Conservation (phyloP, 2,888 invertebrate genomes). For the Idaea dimidiata region DNA sequence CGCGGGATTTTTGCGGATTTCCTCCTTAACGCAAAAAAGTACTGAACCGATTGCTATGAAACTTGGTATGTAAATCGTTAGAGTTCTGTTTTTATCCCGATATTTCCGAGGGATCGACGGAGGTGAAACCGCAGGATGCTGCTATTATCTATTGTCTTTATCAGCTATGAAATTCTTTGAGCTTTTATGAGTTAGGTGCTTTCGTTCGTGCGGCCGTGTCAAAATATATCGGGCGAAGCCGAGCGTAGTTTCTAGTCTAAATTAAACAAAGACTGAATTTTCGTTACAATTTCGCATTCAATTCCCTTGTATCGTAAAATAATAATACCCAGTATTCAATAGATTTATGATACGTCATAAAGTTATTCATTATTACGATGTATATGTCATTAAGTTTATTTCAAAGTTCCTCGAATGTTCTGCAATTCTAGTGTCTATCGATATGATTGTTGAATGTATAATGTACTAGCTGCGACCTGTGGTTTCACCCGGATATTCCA, state of each 20-base stretch:
- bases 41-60: neutral
- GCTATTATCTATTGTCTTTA: no score
- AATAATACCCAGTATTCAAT: neutral
- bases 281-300: neutral
- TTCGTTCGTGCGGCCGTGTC: no score
- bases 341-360: neutral
- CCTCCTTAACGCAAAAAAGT: no score
- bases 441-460: neutral
- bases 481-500: no score
- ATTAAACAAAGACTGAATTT: neutral
- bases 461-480: no score
- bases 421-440: neutral
- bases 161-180: no score
- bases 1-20: no score
- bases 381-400: conserved; percentile 1
- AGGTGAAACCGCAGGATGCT: conserved; percentile 1
- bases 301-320: neutral
- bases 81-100: neutral
- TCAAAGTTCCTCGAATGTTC: neutral
- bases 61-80: no score
- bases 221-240: no score
- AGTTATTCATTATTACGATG: conserved; percentile 1
- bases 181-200: no score
- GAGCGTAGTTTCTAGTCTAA: no score
- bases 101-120: neutral